Base-by-base conservation (phyloP, 2,797 vertebrate genomes). In the Bradypodion ventrale region DNA sequence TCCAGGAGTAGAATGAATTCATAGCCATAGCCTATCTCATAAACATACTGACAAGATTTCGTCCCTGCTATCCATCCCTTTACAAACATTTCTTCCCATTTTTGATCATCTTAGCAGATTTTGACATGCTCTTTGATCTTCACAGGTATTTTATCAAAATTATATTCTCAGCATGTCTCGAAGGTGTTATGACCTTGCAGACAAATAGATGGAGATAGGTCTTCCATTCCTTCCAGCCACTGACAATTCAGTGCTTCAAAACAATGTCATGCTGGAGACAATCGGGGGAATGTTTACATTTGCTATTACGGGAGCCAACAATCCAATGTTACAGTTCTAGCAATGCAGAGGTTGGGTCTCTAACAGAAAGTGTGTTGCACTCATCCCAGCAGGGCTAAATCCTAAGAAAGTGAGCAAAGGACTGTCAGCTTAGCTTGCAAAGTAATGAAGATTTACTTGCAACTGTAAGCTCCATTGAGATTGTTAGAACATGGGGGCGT, bases 1-100 rank as follows among this genome's bases (percentile, higher is more conserved):
- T 79, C 72, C 85, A 81, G n/a, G 72, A 84, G 35, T 0, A 63
- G 2, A 1, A 74, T 91, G 83, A 83, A 25, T 16, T 84, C 59
- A 82, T 7, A 52, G 4, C n/a, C 9, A 8, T 21, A 56, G n/a
- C 29, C 49, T 75, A 68, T 9, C 52, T 56, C 52, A 37, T 35
- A 21, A 19, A 37, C 32, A 21, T 19, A 37, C 29, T 19, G 32
- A 21, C 66, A 83, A 66, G 10, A 5, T 27, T 3, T 52, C 25
- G 2, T 52, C 29, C 49, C 19, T 32, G 21, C 46, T 76, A 25
- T 59, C 49, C 29, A 23, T 23, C 32, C 7, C 13, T 68, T 42
- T 66, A 42, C 78, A 69, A 80, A 80, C 4, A 65, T 32, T n/a
- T 65, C 13, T 4, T 32, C n/a, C 12, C 13, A 49, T 49, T 49